Evolutionary conservation across 2,888 invertebrate species (phyloP).

Genomic region (Folsomia manolachei): DNA sequence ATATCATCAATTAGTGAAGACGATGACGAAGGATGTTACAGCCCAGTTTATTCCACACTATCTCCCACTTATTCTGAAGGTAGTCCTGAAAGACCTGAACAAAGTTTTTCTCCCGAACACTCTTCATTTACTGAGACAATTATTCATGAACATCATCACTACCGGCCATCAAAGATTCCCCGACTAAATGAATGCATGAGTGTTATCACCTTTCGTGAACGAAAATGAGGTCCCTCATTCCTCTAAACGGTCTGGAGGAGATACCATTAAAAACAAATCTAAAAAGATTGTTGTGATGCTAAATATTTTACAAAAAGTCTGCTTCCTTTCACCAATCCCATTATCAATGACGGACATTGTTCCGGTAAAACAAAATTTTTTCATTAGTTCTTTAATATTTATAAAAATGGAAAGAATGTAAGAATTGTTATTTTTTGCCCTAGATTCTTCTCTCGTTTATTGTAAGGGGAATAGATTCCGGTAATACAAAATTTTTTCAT

Average conservation of each 20-base stretch:
- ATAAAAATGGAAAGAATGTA: no score
- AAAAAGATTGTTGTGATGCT: conserved; percentile 37
- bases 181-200: conserved; percentile 16
- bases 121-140: neutral
- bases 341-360: conserved; percentile 19
- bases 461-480: no score
- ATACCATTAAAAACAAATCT: conserved; percentile 23
- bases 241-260: conserved; percentile 24
- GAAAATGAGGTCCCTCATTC: neutral
- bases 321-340: conserved; percentile 26
- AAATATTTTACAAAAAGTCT: conserved; percentile 36
- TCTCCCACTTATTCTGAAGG: conserved; percentile 2
- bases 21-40: conserved; percentile 38
- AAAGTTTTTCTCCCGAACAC: conserved; percentile 1
- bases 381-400: no score
- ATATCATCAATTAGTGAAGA: conserved; percentile 28
- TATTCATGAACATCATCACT: neutral
- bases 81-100: conserved; percentile 5
- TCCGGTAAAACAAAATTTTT: no score
- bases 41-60: conserved; percentile 12
- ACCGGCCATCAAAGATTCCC: conserved; percentile 11
- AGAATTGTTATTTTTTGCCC: neutral
- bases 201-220: neutral
- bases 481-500: neutral
- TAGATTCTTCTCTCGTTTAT: no score